These are phyloP conservation scores for Allobates femoralis DNA, from an alignment of 2,797 vertebrate genomes.

Conservation along the genomic window DNA sequence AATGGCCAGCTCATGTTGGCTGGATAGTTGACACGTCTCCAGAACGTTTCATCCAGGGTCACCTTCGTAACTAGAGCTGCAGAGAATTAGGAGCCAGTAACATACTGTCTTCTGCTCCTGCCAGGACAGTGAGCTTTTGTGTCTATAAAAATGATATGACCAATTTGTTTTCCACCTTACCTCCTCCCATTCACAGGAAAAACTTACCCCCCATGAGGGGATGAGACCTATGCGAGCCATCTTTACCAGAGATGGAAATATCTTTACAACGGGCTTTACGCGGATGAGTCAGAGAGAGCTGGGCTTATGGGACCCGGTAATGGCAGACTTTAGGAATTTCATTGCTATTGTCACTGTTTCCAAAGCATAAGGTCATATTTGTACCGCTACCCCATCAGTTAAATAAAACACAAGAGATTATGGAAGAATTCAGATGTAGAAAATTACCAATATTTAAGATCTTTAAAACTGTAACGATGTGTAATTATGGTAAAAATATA, in stretches of 20 bases:
- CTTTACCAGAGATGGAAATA: slow-evolving; percentile 81
- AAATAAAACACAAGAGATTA: not conserved
- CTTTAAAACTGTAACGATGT: not conserved
- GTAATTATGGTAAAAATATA: not conserved
- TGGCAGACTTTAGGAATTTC: slow-evolving; percentile 70
- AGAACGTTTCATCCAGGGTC: slow-evolving; percentile 45
- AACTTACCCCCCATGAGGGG: slow-evolving; percentile 82
- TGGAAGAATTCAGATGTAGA: not conserved
- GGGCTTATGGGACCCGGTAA: slow-evolving; percentile 86
- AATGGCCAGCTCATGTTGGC: slow-evolving; percentile 21
- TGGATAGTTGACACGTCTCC: slow-evolving; percentile 4
- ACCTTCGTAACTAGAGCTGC: slow-evolving; percentile 60
- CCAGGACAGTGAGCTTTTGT: slow-evolving; percentile 61
- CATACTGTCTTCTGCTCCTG: slow-evolving; percentile 53
- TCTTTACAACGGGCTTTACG: slow-evolving; percentile 85
- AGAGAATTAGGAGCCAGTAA: slow-evolving; percentile 51
- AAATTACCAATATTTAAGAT: not conserved
- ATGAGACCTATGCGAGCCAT: slow-evolving; percentile 82
- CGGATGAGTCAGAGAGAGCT: slow-evolving; percentile 85
- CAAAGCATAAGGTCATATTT: slow-evolving; percentile 27
- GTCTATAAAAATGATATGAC: slow-evolving; percentile 58
- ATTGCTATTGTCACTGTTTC: slow-evolving; percentile 66
- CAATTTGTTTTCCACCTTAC: slow-evolving; percentile 60
- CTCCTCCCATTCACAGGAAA: slow-evolving; percentile 72
- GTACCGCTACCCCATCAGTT: not conserved